A percentile compares a stretch with the other conserved stretches of the same genome.
Conservation (phyloP, 2,888 invertebrate species). For the Campoplex nolae region DNA sequence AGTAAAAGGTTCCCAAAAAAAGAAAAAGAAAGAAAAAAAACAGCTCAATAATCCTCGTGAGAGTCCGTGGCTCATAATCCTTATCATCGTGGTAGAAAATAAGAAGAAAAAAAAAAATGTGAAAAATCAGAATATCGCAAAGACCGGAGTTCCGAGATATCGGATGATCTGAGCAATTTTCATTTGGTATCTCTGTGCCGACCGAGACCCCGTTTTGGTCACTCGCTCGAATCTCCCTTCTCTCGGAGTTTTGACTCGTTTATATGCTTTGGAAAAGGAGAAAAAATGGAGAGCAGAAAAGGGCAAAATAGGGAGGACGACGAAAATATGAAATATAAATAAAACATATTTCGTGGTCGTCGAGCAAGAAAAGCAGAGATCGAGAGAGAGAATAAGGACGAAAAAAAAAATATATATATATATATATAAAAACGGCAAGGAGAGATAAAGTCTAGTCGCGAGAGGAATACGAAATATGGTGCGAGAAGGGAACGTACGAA, state of each 20-base stretch:
- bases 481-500: constrained; percentile 61
- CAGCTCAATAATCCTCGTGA: constrained; percentile 2
- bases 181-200: constrained; percentile 55
- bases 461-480: constrained; percentile 83
- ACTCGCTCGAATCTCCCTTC: constrained; percentile 35
- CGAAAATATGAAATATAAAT: constrained; percentile 84
- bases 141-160: constrained; percentile 45
- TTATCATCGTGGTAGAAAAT: constrained; percentile 19
- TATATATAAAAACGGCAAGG: constrained; percentile 67
- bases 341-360: constrained; percentile 81
- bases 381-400: constrained; percentile 81
- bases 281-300: constrained; percentile 32
- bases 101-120: constrained; percentile 4
- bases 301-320: constrained; percentile 43
- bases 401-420: constrained; percentile 76
- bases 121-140: constrained; percentile 21
- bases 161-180: constrained; percentile 65
- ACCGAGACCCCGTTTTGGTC: constrained; percentile 41
- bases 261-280: constrained; percentile 14
- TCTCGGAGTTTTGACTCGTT: neutral
- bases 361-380: constrained; percentile 80
- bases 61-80: constrained; percentile 6
- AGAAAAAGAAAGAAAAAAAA: neutral
- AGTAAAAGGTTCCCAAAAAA: neutral
- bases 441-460: constrained; percentile 77